phyloP scores from a whole-genome alignment of 2,888 invertebrate genomes.

The Andrena hattorfiana region DNA sequence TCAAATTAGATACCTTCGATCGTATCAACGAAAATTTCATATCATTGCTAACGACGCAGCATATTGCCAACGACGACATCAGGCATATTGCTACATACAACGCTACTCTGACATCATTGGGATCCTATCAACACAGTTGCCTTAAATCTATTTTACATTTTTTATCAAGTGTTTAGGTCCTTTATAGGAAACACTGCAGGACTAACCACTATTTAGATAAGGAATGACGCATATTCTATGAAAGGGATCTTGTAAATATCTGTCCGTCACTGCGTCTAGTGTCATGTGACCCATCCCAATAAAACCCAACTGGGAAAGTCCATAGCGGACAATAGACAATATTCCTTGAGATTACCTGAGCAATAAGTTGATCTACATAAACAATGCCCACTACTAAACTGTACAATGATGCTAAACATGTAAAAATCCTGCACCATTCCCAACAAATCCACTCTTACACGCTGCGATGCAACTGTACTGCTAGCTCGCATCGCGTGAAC shows the following conservation, averaged over 20 bases:
- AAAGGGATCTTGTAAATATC: slow-evolving; percentile 2
- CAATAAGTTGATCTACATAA: neutral
- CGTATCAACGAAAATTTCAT: slow-evolving; percentile 1
- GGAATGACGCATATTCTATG: neutral
- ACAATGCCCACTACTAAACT: neutral
- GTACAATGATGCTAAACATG: neutral
- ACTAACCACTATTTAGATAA: neutral
- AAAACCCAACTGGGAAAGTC: slow-evolving; percentile 26
- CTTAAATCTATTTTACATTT: neutral
- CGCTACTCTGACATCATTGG: neutral
- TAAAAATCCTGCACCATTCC: neutral
- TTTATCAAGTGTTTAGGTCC: neutral
- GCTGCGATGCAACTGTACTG: neutral
- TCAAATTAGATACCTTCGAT: neutral
- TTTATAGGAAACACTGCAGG: neutral
- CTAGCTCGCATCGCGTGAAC: neutral
- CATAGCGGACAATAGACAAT: slow-evolving; percentile 16
- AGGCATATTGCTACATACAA: neutral
- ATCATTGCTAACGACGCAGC: neutral
- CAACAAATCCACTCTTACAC: neutral
- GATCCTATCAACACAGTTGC: neutral
- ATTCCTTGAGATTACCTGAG: neutral
- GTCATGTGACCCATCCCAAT: slow-evolving; percentile 24
- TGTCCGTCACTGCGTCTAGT: slow-evolving; percentile 34
- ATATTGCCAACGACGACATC: neutral